Conservation (phyloP, 2,888 invertebrate genomes). For the Watsonalla cultraria region DNA sequence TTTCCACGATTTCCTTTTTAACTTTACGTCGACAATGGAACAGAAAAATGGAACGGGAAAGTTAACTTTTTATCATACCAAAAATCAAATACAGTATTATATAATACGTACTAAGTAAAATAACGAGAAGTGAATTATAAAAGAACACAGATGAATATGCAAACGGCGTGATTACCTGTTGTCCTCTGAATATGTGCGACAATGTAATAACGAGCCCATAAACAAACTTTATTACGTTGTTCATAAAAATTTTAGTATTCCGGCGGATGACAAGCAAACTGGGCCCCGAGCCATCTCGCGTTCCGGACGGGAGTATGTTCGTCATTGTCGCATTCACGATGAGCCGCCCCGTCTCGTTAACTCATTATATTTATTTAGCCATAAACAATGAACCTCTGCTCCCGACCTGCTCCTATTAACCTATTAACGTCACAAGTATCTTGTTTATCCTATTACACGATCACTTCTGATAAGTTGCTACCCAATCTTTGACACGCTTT, state of each 20-base stretch:
- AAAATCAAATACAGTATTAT: not conserved
- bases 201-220: slow-evolving; percentile 42
- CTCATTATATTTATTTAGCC: slow-evolving; percentile 11
- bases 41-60: not conserved
- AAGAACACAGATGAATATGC: slow-evolving; percentile 22
- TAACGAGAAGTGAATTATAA: slow-evolving; percentile 5
- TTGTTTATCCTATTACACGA: not conserved
- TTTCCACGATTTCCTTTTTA: not conserved
- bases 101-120: no score
- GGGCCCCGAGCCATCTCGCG: slow-evolving; percentile 3
- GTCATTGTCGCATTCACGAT: slow-evolving; percentile 27
- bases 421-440: not conserved
- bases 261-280: slow-evolving; percentile 40
- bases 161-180: slow-evolving; percentile 34
- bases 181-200: slow-evolving; percentile 29
- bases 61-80: not conserved
- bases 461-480: not conserved
- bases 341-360: slow-evolving; percentile 11
- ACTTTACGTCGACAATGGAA: not conserved
- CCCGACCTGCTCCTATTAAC: not conserved
- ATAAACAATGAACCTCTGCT: slow-evolving; percentile 12
- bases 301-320: slow-evolving; percentile 27
- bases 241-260: slow-evolving; percentile 46
- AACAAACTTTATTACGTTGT: slow-evolving; percentile 42
- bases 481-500: no score